phyloP scores from a whole-genome alignment of 2,888 invertebrate genomes.

The Aphidius colemani region DNA sequence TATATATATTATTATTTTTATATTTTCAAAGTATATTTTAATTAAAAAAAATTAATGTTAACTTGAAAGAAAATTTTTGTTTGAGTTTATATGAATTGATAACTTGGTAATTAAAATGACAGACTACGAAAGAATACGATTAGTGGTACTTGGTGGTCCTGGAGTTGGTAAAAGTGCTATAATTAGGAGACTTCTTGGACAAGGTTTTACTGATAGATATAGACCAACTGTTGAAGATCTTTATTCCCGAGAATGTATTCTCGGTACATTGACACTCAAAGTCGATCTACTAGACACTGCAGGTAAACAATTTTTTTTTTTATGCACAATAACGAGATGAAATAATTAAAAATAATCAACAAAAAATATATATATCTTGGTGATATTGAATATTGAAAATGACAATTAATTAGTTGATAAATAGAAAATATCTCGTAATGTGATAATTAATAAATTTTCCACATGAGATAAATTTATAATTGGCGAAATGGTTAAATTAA shows the following conservation, averaged over 20 bases:
- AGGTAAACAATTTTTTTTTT: conserved; percentile 40
- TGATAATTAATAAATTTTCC: too few species aligned
- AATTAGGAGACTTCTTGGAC: conserved; percentile 78
- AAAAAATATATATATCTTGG: neutral
- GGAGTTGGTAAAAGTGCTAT: conserved; percentile 87
- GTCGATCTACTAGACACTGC: conserved; percentile 61
- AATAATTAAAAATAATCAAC: neutral
- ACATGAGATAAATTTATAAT: too few species aligned
- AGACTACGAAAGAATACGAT: conserved; percentile 77
- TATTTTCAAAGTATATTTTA: too few species aligned
- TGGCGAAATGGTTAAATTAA: too few species aligned
- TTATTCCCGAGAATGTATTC: conserved; percentile 81
- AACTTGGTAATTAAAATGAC: conserved; percentile 62
- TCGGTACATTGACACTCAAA: conserved; percentile 76
- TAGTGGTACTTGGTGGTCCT: conserved; percentile 82
- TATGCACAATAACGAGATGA: neutral
- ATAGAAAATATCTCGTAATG: too few species aligned
- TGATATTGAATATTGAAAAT: neutral
- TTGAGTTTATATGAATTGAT: neutral
- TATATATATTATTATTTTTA: too few species aligned
- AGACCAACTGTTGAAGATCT: conserved; percentile 87
- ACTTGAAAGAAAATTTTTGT: conserved; percentile 4
- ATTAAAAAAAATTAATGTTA: conserved; percentile 1
- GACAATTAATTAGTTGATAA: neutral
- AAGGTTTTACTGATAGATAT: conserved; percentile 80